phyloP scores from a whole-genome alignment of 2,113 vertebrate species.

The Pollimyrus isidori region DNA sequence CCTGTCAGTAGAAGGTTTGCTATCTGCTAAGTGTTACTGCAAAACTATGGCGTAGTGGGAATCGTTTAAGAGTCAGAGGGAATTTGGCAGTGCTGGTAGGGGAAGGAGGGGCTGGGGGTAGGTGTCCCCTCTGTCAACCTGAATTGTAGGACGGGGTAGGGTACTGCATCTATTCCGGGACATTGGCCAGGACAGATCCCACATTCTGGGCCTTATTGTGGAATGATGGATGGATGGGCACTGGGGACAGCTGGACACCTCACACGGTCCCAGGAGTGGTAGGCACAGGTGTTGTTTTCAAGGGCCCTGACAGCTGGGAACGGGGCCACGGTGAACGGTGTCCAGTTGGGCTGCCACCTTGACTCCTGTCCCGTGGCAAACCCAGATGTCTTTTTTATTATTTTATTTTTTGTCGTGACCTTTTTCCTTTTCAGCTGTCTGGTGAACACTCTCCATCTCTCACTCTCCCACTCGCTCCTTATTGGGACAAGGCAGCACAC shows the following conservation, averaged over 20 bases:
- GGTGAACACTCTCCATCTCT: not conserved
- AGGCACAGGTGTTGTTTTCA: conserved; percentile 35
- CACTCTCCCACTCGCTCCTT: conserved; percentile 15
- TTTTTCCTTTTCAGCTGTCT: not conserved
- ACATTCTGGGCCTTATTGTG: conserved; percentile 59
- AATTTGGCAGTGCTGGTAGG: not conserved
- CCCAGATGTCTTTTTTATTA: not conserved
- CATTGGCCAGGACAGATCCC: conserved; percentile 29
- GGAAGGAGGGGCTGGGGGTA: not conserved
- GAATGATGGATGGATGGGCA: conserved; percentile 24
- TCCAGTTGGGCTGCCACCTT: conserved; percentile 5
- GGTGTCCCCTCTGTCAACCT: conserved; percentile 38
- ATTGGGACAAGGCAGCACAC: not conserved
- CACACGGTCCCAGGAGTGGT: conserved; percentile 20
- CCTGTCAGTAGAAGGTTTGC: not conserved
- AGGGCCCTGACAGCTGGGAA: conserved; percentile 28
- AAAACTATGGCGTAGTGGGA: not conserved
- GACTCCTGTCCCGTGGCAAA: not conserved
- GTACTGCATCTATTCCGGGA: conserved; percentile 53
- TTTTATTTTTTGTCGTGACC: not conserved
- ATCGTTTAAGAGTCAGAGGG: not conserved
- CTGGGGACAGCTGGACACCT: conserved; percentile 45
- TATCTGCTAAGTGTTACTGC: not conserved
- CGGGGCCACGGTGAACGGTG: conserved; percentile 19
- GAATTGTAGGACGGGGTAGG: conserved; percentile 30